phyloP scores from a whole-genome alignment of 2,797 vertebrate species.

The Microchirus variegatus region DNA sequence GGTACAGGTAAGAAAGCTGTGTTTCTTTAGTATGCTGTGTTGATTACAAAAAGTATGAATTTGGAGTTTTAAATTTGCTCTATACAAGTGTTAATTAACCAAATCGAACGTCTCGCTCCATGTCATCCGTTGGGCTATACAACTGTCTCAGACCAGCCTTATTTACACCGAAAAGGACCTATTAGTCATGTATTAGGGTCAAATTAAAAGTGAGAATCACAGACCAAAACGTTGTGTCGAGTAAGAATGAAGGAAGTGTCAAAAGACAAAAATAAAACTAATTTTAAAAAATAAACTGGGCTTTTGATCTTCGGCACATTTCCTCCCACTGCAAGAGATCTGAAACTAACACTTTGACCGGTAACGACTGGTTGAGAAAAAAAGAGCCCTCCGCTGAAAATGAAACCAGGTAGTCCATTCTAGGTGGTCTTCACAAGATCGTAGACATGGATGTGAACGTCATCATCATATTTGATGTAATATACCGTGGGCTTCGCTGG shows the following conservation, averaged over 20 bases:
- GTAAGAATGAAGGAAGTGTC: constrained; percentile 11
- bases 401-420: constrained; percentile 59
- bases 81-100: constrained; percentile 41
- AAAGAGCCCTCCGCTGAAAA: constrained; percentile 35
- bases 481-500: constrained; percentile 87
- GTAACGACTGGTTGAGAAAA: constrained; percentile 55
- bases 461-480: constrained; percentile 88
- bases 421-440: constrained; percentile 88
- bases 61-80: constrained; percentile 49
- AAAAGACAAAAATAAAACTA: not conserved
- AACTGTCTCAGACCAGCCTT: constrained; percentile 51
- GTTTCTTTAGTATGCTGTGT: constrained; percentile 36
- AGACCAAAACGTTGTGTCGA: constrained; percentile 22
- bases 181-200: constrained; percentile 22
- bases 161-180: constrained; percentile 54
- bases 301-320: constrained; percentile 31
- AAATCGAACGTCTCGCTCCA: constrained; percentile 43
- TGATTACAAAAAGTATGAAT: constrained; percentile 55
- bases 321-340: constrained; percentile 35
- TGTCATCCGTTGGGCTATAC: constrained; percentile 50
- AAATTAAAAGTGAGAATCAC: constrained; percentile 35
- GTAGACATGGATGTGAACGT: constrained; percentile 87
- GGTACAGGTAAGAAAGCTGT: constrained; percentile 33
- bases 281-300: not conserved
- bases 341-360: constrained; percentile 69